Evolutionary conservation across 2,888 invertebrate species (phyloP).

Genomic region (Nycteola revayana): DNA sequence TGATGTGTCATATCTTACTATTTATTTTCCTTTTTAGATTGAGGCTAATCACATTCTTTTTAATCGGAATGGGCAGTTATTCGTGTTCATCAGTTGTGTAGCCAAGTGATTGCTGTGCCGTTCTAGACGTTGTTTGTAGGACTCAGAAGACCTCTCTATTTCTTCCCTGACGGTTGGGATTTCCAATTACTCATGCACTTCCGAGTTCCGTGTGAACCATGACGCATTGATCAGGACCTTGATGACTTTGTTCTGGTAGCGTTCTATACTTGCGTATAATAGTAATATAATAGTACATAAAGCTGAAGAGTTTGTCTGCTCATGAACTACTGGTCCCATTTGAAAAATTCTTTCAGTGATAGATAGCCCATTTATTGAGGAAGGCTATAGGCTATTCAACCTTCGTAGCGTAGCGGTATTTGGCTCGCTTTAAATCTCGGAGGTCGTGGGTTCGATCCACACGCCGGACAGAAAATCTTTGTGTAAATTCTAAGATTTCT

Average conservation of each 20-base stretch:
- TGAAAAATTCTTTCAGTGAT: no score
- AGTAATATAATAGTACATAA: no score
- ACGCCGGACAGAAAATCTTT: no score
- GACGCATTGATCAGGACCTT: not conserved
- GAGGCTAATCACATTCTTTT: not conserved
- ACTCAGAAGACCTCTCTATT: not conserved
- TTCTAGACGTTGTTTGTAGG: not conserved
- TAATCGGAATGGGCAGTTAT: not conserved
- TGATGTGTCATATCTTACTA: not conserved
- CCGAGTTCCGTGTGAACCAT: not conserved
- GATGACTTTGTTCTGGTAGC: not conserved
- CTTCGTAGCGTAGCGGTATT: no score
- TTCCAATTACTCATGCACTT: not conserved
- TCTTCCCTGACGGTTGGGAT: not conserved
- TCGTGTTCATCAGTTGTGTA: not conserved
- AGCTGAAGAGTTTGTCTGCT: no score
- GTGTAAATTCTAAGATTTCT: no score
- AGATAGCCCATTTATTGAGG: no score
- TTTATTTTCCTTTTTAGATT: not conserved
- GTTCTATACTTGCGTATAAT: not conserved
- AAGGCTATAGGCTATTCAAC: no score
- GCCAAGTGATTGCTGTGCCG: not conserved
- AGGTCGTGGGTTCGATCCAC: no score
- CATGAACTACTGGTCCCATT: no score
- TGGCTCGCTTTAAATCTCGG: no score